Evolutionary conservation across 2,888 invertebrate species (phyloP), one percentile per base, ranked within the genome.

Genomic region (Caenorhabditis plicata): DNA sequence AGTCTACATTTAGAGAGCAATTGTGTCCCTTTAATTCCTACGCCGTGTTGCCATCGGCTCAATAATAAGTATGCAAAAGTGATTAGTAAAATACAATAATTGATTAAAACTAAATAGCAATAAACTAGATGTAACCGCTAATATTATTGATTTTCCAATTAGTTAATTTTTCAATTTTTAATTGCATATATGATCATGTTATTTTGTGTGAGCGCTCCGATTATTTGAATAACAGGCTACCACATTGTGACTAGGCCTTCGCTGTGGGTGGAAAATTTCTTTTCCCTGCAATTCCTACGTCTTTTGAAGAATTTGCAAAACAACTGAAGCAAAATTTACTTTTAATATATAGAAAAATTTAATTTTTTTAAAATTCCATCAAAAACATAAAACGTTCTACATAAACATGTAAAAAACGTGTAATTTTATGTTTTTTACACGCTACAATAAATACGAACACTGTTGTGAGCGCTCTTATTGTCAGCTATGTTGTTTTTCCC

Each of bases 151-250:
- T n/a, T n/a, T n/a, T n/a, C n/a, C n/a, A 27, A 27, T 13, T 27
- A 27, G 29, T 27, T 27, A 13, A 27, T 9, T 9, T 27, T 9
- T 27, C 8, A 27, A 9, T 7, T 27, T 27, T 27, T 27, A 13
- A 27, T 27, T n/a, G 13, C 29, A 27, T 27, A 9, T 27, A 9
- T 13, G 8, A 27, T 27, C 29, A 13, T 27, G 19, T 15, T 17
- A 20, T 20, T 40, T 38, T 26, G 11, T 49, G 60, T 60, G 60
- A n/a, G 44, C 60, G 60, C 60, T 60, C 60, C 29, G 36, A 40
- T 23, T 60, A 53, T 60, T 60, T 53, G 60, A 60, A 60, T 60
- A 60, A 60, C 60, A 60, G 60, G 53, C 49, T 42, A 49, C 40
- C 49, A 44, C 39, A 32, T 35, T 53, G 50, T 53, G 60, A 60